Evolutionary conservation across 2,797 vertebrate species (phyloP), one percentile per base, ranked within the genome.

Genomic region (Eulemur rubriventer): DNA sequence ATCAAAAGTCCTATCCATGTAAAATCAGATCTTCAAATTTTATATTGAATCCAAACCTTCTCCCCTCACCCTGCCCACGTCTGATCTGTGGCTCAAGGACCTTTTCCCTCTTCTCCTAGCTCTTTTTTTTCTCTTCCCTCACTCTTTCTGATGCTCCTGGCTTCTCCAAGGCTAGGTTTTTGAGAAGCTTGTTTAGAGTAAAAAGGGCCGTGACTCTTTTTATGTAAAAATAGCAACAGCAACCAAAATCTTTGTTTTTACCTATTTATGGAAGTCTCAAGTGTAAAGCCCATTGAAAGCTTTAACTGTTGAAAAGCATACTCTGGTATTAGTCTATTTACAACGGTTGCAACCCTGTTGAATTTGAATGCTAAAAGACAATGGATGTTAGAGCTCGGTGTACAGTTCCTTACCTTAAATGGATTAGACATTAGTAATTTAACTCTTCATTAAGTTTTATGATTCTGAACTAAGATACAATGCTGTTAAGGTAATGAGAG

Each of bases 11-110:
- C 33, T 86, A 7, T 52, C 13, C 3, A 46, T 80, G 24, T 55
- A 90, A 94, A 94, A 79, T 43, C 3, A 72, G 8, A 83, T 73
- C 84, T 94, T 90, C 33, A 52, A 28, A 43, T 92, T 96, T 96
- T 65, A 79, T 83, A 22, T 80, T 92, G 41, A 94, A n/a, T 92
- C 33, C n/a, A 83, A 63, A 86, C 33, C 30, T 87, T 48, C n/a
- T 84, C 4, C 24, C 20, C 5, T 95, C 6, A 41, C 22, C 16
- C 13, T 89, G 22, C 52, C 9, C 10, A 38, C 4, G 1, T 73
- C 35, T 92, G 50, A 81, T 35, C 46, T 48, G 14, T 65, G 75
- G 48, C 28, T 67, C 35, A 76, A 63, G 43, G 11, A 72, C 6
- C 0, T 0, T 87, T 75, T 79, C 4, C 16, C 65, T 7, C 70